Evolutionary conservation across 2,113 vertebrate genomes (phyloP).

Genomic region (Vulpes vulpes): DNA sequence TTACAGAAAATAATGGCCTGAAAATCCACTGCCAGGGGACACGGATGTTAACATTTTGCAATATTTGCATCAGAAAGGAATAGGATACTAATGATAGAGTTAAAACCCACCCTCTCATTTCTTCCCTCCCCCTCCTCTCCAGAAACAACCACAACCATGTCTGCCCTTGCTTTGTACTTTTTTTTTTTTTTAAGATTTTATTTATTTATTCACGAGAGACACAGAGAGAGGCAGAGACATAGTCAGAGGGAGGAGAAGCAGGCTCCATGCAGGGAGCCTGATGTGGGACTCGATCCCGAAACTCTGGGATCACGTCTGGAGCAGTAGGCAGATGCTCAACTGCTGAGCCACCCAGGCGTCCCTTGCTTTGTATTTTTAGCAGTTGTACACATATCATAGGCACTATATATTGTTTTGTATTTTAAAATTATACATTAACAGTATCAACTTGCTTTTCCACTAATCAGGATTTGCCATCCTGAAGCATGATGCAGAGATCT

Average conservation of each 20-base stretch:
- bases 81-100: neutral
- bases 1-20: neutral
- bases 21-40: neutral
- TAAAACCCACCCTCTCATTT: slow-evolving; percentile 2
- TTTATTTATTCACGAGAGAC: no score
- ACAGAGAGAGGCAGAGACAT: no score
- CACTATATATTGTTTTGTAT: neutral
- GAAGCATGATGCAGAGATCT: neutral
- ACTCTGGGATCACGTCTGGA: no score
- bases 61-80: neutral
- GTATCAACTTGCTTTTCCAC: neutral
- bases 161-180: neutral
- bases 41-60: slow-evolving; percentile 14
- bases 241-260: no score
- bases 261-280: no score
- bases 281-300: no score
- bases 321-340: no score
- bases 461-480: neutral
- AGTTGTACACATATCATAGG: neutral
- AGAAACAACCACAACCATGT: neutral
- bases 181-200: neutral
- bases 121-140: neutral
- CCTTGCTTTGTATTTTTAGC: slow-evolving; percentile 7
- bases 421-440: neutral
- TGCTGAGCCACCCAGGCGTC: no score